Evolutionary conservation across 1,140 invertebrate genomes (phyloP).

Genomic region (Sinonovacula constricta): DNA sequence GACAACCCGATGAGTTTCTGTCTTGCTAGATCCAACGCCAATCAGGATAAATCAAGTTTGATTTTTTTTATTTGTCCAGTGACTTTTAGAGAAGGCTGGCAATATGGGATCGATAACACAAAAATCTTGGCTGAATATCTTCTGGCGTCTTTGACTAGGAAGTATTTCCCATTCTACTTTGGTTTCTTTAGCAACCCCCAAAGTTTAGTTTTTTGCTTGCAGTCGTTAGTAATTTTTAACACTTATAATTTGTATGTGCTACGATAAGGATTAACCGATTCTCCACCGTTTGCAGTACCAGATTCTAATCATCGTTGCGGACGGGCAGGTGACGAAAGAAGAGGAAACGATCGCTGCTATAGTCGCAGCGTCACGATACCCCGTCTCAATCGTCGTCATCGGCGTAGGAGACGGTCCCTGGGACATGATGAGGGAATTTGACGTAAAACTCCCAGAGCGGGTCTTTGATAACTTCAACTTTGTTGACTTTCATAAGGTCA

Average conservation of each 20-base stretch:
- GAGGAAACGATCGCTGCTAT: constrained; percentile 78
- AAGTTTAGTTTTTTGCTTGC: neutral
- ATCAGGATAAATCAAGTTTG: too few relatives aligned
- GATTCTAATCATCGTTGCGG: constrained; percentile 79
- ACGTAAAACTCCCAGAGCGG: constrained; percentile 79
- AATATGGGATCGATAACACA: too few relatives aligned
- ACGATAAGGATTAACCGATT: neutral
- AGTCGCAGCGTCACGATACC: constrained; percentile 79
- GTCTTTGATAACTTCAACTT: constrained; percentile 81
- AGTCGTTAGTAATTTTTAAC: neutral
- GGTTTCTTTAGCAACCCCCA: neutral
- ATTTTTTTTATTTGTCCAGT: too few relatives aligned
- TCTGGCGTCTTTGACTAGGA: neutral
- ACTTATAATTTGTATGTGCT: neutral
- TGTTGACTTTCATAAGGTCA: constrained; percentile 78
- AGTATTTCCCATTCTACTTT: neutral
- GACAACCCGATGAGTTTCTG: too few relatives aligned
- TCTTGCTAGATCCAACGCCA: too few relatives aligned
- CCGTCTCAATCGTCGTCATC: constrained; percentile 81
- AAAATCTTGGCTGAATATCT: neutral
- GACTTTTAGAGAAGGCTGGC: too few relatives aligned
- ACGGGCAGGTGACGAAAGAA: constrained; percentile 80
- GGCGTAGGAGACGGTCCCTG: constrained; percentile 82
- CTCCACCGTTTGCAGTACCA: constrained; percentile 73
- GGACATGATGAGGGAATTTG: constrained; percentile 80